Percentiles rank a stretch among this genome's conserved stretches.
Evolutionary conservation across 2,888 invertebrate genomes (phyloP).

Genomic region (Lasiommata megera): DNA sequence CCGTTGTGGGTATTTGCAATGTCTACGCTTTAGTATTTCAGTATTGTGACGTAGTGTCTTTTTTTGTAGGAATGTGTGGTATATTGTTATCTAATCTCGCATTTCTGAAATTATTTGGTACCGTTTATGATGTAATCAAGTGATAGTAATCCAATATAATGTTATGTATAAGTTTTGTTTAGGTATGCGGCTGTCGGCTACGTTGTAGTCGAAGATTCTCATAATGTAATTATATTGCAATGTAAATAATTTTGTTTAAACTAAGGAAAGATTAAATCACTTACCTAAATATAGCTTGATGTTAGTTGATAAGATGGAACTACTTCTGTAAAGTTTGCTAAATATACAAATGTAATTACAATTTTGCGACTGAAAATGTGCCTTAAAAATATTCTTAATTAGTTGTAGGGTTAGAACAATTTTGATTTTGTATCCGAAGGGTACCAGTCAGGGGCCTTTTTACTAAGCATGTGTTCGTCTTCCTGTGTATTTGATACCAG

Average conservation of each 20-base stretch:
- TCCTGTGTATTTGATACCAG: too few relatives aligned
- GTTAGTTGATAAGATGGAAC: neutral
- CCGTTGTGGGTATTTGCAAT: neutral
- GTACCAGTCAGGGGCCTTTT: too few relatives aligned
- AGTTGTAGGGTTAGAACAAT: too few relatives aligned
- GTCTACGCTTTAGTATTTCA: constrained; percentile 10
- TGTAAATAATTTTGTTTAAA: constrained; percentile 1
- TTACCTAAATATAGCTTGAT: neutral
- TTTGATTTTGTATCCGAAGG: too few relatives aligned
- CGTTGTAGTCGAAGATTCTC: constrained; percentile 5
- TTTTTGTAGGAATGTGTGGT: neutral
- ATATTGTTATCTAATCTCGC: constrained; percentile 22
- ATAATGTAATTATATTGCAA: neutral
- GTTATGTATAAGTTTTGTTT: neutral
- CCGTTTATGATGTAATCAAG: constrained; percentile 7
- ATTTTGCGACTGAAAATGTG: constrained; percentile 1
- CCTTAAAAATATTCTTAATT: neutral
- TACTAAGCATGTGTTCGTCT: too few relatives aligned
- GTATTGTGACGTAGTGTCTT: constrained; percentile 5
- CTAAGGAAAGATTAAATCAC: neutral
- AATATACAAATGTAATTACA: neutral
- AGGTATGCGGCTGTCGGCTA: neutral
- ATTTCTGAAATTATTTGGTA: constrained; percentile 23
- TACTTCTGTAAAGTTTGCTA: neutral
- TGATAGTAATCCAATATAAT: constrained; percentile 1